A percentile compares a stretch with the other conserved stretches of the same genome.
These are phyloP conservation scores for Poecilia velifera DNA, from an alignment of 2,797 vertebrate genomes.

Conservation along the genomic window DNA sequence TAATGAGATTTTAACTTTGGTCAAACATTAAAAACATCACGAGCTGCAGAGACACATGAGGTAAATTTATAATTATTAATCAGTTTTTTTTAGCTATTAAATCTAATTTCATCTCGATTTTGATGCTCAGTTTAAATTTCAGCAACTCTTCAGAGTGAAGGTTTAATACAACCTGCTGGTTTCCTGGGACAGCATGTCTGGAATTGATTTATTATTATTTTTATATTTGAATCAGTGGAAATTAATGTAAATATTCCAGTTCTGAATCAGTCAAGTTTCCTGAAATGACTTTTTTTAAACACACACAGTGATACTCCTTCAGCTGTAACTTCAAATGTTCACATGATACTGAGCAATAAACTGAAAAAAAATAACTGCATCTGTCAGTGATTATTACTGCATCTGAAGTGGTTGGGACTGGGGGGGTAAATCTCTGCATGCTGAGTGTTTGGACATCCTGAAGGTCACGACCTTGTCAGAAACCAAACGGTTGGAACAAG, in stretches of 20 bases:
- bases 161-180: not conserved
- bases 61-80: not conserved
- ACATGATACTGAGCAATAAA: not conserved
- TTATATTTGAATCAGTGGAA: not conserved
- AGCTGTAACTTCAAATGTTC: not conserved
- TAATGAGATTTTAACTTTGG: not conserved
- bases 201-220: not conserved
- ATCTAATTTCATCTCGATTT: not conserved
- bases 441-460: constrained; percentile 38
- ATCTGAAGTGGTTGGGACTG: constrained; percentile 20
- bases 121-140: not conserved
- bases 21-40: not conserved
- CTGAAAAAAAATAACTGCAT: constrained; percentile 25
- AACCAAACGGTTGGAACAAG: constrained; percentile 43
- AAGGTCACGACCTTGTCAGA: constrained; percentile 48
- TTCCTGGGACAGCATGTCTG: not conserved
- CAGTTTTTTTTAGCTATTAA: not conserved
- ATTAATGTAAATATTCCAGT: not conserved
- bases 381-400: constrained; percentile 52
- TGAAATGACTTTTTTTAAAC: not conserved
- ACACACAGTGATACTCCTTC: not conserved
- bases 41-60: not conserved
- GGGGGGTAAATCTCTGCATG: constrained; percentile 41
- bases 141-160: not conserved
- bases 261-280: not conserved